Evolutionary conservation across 2,113 vertebrate genomes (phyloP).

Genomic region (Halcyon malimbica): DNA sequence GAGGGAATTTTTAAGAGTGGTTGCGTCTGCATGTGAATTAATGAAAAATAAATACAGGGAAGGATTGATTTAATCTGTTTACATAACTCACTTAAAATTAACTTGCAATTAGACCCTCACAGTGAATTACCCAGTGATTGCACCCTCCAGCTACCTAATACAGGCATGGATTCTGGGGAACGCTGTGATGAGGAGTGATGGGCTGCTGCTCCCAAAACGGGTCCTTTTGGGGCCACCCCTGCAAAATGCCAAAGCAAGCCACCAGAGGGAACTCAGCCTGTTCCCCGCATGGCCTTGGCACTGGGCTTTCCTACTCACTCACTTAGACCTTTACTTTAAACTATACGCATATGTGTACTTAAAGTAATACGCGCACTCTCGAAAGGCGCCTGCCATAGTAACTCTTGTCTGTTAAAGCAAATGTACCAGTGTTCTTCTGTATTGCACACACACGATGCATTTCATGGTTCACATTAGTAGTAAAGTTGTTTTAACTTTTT

Average conservation of each 20-base stretch:
- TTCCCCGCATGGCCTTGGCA: accelerated
- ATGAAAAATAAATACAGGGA: not conserved
- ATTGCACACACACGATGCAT: accelerated
- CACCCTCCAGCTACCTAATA: not conserved
- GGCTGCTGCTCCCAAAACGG: not conserved
- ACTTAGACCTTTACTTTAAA: not conserved
- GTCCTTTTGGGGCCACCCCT: not conserved
- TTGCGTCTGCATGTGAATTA: not conserved
- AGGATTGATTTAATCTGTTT: constrained; percentile 35
- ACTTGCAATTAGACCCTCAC: constrained; percentile 21
- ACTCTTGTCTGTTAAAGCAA: not conserved
- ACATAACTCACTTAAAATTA: constrained; percentile 33
- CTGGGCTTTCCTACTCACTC: accelerated
- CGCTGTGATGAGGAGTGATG: not conserved
- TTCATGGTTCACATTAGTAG: not conserved
- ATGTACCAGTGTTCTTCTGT: not conserved
- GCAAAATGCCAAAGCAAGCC: not conserved
- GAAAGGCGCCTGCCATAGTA: not conserved
- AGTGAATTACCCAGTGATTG: not conserved
- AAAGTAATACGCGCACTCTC: accelerated
- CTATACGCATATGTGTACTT: accelerated
- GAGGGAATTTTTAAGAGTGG: not conserved
- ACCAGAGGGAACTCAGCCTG: not conserved
- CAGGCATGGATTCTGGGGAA: not conserved
- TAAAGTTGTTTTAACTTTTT: not conserved